These are phyloP conservation scores for Diceros bicornis DNA, from an alignment of 2,797 vertebrate genomes.

Conservation along the genomic window DNA sequence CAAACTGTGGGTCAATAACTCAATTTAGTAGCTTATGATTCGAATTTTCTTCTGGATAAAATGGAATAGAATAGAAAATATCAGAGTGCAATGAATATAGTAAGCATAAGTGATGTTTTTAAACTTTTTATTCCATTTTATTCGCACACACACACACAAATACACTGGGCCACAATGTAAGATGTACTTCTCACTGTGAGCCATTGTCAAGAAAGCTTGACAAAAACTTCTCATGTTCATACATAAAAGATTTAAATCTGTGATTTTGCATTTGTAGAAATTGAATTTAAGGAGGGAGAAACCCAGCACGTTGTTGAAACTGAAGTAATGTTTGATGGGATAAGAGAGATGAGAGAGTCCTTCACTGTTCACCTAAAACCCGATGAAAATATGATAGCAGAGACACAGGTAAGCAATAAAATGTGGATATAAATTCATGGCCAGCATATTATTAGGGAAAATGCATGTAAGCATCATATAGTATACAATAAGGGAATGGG, in stretches of 20 bases:
- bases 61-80: not conserved
- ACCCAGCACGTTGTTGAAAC: constrained; percentile 94
- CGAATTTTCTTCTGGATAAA: not conserved
- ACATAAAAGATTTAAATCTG: not conserved
- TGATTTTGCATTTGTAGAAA: constrained; percentile 90
- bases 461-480: not conserved
- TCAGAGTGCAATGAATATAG: no score
- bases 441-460: not conserved
- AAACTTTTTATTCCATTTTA: not conserved
- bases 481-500: rapidly evolving
- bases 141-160: not conserved
- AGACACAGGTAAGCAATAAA: constrained; percentile 92
- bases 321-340: constrained; percentile 94
- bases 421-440: not conserved
- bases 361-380: constrained; percentile 97
- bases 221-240: no score
- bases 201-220: not conserved
- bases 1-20: not conserved
- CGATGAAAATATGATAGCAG: constrained; percentile 97
- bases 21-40: not conserved
- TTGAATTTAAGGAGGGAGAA: constrained; percentile 96
- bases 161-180: not conserved
- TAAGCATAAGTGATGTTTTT: not conserved
- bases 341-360: constrained; percentile 96
- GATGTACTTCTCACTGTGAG: not conserved